phyloP scores from a whole-genome alignment of 2,797 vertebrate species.

The Percopsis omiscomaycus region DNA sequence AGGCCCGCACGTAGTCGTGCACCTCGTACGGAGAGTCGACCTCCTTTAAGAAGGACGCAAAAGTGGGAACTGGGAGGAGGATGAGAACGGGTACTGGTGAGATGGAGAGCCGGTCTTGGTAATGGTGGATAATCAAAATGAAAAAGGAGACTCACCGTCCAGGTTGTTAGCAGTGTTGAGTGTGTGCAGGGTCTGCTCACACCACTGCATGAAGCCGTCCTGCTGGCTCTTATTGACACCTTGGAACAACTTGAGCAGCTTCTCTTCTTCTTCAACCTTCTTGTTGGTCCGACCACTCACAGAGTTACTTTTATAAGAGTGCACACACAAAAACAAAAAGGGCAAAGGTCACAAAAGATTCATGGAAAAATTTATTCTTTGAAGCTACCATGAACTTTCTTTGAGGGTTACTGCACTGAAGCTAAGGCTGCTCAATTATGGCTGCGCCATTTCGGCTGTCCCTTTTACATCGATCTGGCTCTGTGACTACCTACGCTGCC shows the following conservation, averaged over 20 bases:
- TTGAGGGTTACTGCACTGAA: no score
- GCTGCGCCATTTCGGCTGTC: no score
- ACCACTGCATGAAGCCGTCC: conserved; percentile 98
- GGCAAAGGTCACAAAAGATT: conserved; percentile 13
- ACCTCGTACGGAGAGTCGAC: conserved; percentile 98
- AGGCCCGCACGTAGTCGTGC: conserved; percentile 96
- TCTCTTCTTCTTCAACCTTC: conserved; percentile 97
- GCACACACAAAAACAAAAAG: conserved; percentile 32
- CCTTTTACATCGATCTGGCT: no score
- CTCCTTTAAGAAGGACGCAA: conserved; percentile 98
- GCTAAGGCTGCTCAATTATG: no score
- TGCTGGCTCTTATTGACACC: conserved; percentile 92
- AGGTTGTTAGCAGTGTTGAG: conserved; percentile 99
- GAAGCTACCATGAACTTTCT: no score
- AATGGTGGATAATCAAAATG: conserved; percentile 8
- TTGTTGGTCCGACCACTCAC: conserved; percentile 89
- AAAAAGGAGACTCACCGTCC: conserved; percentile 85
- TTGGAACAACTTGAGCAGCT: conserved; percentile 96
- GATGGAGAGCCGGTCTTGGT: background rate
- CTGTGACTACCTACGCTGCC: no score
- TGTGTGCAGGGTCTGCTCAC: conserved; percentile 96
- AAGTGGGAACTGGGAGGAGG: conserved; percentile 88
- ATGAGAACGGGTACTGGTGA: conserved; percentile 29
- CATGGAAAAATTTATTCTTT: background rate
- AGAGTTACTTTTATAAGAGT: conserved; percentile 81